Percentiles rank a stretch among this genome's conserved stretches.
phyloP scores from a whole-genome alignment of 2,113 vertebrate genomes.

The Myxocyprinus asiaticus region DNA sequence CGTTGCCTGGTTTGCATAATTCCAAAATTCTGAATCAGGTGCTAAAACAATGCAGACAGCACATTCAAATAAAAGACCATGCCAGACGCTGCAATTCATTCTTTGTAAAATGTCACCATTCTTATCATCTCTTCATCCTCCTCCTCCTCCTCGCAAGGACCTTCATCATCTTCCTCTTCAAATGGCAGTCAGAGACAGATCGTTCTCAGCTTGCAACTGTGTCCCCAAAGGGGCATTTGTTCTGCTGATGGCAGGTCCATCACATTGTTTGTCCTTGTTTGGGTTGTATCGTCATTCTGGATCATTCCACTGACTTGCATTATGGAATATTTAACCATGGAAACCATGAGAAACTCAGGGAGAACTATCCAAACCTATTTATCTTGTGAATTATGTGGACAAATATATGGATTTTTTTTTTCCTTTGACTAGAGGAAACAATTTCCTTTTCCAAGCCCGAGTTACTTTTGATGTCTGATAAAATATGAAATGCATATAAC shows the following conservation, averaged over 20 bases:
- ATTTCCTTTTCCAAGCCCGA: too few relatives aligned
- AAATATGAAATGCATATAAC: too few relatives aligned
- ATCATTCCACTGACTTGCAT: conserved; percentile 11
- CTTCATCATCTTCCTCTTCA: conserved; percentile 36
- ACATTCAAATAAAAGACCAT: too few relatives aligned
- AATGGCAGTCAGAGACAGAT: conserved; percentile 25
- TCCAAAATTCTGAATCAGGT: too few relatives aligned
- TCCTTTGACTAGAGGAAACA: too few relatives aligned
- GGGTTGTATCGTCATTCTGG: not conserved
- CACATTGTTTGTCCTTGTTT: not conserved
- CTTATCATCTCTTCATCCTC: conserved; percentile 5
- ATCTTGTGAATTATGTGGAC: conserved; percentile 53
- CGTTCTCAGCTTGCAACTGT: conserved; percentile 7
- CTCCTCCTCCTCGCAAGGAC: not conserved
- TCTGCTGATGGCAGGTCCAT: not conserved
- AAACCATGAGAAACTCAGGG: conserved; percentile 53
- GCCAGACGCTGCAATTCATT: too few relatives aligned
- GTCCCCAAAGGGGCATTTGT: conserved; percentile 15
- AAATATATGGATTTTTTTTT: too few relatives aligned
- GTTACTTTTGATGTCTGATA: too few relatives aligned
- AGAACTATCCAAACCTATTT: conserved; percentile 50
- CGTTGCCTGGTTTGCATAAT: too few relatives aligned
- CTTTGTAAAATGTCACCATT: conserved; percentile 41
- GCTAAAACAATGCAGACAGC: too few relatives aligned
- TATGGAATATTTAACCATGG: conserved; percentile 56